Evolutionary conservation across 2,888 invertebrate species (phyloP).

Genomic region (Drosophila setosimentum): DNA sequence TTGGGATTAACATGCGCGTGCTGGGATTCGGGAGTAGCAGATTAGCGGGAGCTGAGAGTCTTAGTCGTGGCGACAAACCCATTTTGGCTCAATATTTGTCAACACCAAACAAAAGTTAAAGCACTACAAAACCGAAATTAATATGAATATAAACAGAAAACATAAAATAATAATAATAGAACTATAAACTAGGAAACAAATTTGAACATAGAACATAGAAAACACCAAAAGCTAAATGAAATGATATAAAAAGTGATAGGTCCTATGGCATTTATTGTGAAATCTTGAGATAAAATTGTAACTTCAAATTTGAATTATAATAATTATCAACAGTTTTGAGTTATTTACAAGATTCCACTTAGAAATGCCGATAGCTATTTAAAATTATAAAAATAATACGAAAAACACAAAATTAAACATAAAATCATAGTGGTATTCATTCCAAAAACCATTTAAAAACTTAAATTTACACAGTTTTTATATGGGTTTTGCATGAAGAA

Average conservation of each 20-base stretch:
- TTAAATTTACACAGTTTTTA: neutral
- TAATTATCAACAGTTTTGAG: neutral
- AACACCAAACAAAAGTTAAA: constrained; percentile 52
- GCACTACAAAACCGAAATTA: constrained; percentile 26
- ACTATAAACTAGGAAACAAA: constrained; percentile 4
- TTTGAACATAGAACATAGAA: constrained; percentile 3
- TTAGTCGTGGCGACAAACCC: constrained; percentile 55
- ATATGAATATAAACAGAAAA: constrained; percentile 2
- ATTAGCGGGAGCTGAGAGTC: constrained; percentile 43
- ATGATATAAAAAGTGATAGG: neutral
- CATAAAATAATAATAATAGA: constrained; percentile 5
- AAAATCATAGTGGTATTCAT: neutral
- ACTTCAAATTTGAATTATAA: neutral
- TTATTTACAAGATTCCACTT: constrained; percentile 1
- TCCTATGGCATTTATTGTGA: neutral
- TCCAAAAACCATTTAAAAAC: neutral
- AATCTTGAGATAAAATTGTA: no score
- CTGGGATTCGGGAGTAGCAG: constrained; percentile 27
- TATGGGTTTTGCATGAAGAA: constrained; percentile 1
- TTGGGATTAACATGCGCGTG: constrained; percentile 44
- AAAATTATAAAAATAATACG: neutral
- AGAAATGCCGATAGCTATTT: neutral
- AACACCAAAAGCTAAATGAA: constrained; percentile 34
- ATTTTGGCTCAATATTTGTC: constrained; percentile 69
- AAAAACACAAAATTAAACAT: neutral